Percentiles rank a stretch among this genome's conserved stretches.
These are phyloP conservation scores for Stichodactyla helianthus DNA, from an alignment of 64 coral and sea anemone genomes.

Conservation along the genomic window DNA sequence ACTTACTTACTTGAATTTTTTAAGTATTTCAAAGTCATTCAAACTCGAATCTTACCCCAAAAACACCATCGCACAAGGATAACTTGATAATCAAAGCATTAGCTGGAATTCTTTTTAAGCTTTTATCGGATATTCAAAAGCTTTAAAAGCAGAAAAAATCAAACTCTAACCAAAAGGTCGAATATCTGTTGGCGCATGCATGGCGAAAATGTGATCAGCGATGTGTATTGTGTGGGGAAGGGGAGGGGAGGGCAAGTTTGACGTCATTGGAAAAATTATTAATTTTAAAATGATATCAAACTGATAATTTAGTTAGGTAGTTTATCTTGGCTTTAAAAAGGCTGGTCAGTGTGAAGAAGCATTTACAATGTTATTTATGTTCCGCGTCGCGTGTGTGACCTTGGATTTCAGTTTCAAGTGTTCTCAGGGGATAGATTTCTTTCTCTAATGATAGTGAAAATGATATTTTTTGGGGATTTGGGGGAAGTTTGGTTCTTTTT, in stretches of 20 bases:
- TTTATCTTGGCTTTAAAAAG: too few relatives aligned
- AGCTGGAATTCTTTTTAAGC: background rate
- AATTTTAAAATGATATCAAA: too few relatives aligned
- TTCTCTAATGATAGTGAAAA: too few relatives aligned
- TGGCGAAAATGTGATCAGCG: background rate
- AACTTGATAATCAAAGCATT: background rate
- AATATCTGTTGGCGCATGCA: conserved; percentile 4
- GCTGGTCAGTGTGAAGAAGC: too few relatives aligned
- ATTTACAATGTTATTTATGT: too few relatives aligned
- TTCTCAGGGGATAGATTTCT: too few relatives aligned
- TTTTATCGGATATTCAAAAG: background rate
- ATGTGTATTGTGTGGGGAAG: background rate
- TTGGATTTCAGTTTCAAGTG: too few relatives aligned
- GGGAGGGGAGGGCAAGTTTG: background rate
- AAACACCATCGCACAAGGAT: background rate
- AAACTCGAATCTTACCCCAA: background rate
- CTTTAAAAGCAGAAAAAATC: background rate
- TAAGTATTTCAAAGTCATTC: background rate
- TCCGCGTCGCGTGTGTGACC: too few relatives aligned
- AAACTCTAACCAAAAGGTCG: background rate
- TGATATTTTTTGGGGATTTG: too few relatives aligned
- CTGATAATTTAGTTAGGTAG: too few relatives aligned
- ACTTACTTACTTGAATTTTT: too few relatives aligned
- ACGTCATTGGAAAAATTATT: background rate
- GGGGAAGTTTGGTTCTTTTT: too few relatives aligned